phyloP scores from a whole-genome alignment of 2,113 vertebrate genomes.

The Notiomystis cincta region DNA sequence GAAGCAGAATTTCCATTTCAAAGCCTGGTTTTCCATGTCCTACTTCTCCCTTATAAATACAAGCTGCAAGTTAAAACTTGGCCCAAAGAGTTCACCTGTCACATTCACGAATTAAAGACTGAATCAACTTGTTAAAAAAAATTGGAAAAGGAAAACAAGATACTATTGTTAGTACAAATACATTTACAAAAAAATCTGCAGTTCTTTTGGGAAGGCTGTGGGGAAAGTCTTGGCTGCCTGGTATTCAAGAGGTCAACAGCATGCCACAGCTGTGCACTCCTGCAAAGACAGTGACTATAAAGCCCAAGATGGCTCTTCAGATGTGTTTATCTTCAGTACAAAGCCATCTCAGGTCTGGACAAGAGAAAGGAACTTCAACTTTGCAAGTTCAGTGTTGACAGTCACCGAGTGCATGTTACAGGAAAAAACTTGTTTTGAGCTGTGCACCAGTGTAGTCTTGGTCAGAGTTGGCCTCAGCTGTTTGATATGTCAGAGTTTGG shows the following conservation, averaged over 20 bases:
- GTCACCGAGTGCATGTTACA: rapidly evolving
- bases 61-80: constrained; percentile 32
- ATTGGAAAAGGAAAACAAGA: not conserved
- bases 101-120: not conserved
- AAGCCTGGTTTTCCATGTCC: constrained; percentile 34
- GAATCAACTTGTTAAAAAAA: not conserved
- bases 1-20: constrained; percentile 62
- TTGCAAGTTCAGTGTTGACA: not conserved
- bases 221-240: not conserved
- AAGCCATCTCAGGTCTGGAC: not conserved
- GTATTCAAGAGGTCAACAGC: not conserved
- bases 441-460: not conserved
- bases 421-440: not conserved
- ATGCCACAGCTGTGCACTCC: not conserved
- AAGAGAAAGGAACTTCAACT: not conserved
- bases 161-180: not conserved
- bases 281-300: not conserved
- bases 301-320: not conserved
- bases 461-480: not conserved
- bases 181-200: not conserved
- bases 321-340: not conserved
- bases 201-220: not conserved
- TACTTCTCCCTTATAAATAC: constrained; percentile 29
- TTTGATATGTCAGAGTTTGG: not conserved
- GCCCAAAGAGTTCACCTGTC: not conserved